Evolutionary conservation across 1,140 invertebrate species (phyloP), one percentile per base, ranked within the genome.

Genomic region (Stegodyphus dumicola): DNA sequence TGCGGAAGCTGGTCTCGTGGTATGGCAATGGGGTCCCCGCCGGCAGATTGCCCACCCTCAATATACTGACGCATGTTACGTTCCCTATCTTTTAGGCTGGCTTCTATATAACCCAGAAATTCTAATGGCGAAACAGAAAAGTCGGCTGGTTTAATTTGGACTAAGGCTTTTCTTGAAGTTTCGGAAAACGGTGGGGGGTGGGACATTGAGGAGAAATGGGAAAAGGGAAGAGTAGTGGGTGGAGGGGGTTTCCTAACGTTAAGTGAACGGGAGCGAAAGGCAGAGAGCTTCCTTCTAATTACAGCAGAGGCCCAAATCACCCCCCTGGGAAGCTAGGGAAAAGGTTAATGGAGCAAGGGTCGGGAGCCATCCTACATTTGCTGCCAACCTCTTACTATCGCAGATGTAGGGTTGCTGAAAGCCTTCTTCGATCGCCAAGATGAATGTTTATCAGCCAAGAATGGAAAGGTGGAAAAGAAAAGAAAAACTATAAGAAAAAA

Each of bases 291-390:
- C 79, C 81, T 85, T 85, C 81, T 85, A 85, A 85, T 85, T 85
- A 85, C 81, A 77, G 81, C 65, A 51, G 64, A 69, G 74, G 81
- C 64, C 73, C 81, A 76, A 85, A 85, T 76, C 74, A 76, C 73
- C 81, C 81, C 81, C 74, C 65, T 77, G 74, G 73, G 74, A 77
- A 6, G 51, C 81, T 48, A 69, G 81, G 74, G 74, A 85, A 74
- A 77, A 85, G 81, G 81, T 85, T 85, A 85, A 85, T 85, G 81
- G 81, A 85, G 73, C 81, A 85, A 56, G 71, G 81, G 81, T 85
- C 81, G 81, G 80, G 60, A 83, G 71, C 69, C 80, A 83, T 74
- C 80, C 80, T 75, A 75, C 80, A 75, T 81, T 81, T 81, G 78
- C 78, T 81, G 70, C 80, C 80, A 83, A 83, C 80, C 80, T 83